Evolutionary conservation across 53 echinoderm and acorn worm genomes (phyloP).

Genomic region (Temnopleurus reevesii): DNA sequence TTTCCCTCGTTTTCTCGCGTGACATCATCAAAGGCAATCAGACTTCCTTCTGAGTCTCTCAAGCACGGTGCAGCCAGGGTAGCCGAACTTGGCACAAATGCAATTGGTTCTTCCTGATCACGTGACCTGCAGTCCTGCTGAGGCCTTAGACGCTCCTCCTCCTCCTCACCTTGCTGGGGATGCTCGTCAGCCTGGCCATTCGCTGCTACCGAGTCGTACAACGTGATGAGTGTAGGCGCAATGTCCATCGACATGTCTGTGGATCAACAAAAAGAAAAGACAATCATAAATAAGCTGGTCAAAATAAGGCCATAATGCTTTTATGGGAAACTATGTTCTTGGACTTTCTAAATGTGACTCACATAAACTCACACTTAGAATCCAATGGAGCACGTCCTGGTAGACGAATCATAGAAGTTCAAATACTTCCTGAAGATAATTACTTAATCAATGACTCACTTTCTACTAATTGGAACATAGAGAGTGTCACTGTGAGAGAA

Average conservation of each 20-base stretch:
- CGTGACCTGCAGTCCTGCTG: conserved; percentile 43
- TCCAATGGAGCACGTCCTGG: not conserved
- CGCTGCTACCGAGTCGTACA: conserved; percentile 66
- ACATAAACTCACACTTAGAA: not conserved
- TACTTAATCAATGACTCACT: conserved; percentile 37
- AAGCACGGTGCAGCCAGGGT: conserved; percentile 20
- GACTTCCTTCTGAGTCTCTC: conserved; percentile 52
- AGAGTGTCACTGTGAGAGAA: no score
- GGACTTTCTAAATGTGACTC: not conserved
- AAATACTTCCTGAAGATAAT: conserved; percentile 43
- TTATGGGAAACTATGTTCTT: not conserved
- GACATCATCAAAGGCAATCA: conserved; percentile 52
- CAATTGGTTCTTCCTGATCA: conserved; percentile 64
- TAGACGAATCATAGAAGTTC: not conserved
- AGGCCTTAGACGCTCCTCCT: conserved; percentile 16
- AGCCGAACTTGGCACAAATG: conserved; percentile 9
- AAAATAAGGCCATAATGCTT: not conserved
- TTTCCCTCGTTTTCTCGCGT: not conserved
- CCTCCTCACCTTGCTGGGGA: not conserved
- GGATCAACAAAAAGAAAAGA: conserved; percentile 17
- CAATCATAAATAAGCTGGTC: not conserved
- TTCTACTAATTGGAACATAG: not conserved
- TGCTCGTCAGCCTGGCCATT: conserved; percentile 33
- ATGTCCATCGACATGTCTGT: conserved; percentile 80
- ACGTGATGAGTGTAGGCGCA: conserved; percentile 71